A percentile compares a stretch with the other conserved stretches of the same genome.
Evolutionary conservation across 2,113 vertebrate species (phyloP).

Genomic region (Marcusenius ussheri): DNA sequence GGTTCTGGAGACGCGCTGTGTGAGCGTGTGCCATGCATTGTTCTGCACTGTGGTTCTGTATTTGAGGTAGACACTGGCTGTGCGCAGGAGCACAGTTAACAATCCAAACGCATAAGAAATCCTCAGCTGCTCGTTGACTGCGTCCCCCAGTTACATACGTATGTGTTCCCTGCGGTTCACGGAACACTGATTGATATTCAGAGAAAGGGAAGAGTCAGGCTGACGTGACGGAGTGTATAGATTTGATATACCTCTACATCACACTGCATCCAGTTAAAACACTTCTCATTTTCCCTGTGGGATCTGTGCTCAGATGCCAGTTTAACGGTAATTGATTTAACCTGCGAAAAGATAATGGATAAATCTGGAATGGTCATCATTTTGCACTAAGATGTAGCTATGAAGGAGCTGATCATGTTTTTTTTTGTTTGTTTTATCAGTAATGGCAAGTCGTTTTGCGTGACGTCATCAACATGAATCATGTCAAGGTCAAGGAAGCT

Average conservation of each 20-base stretch:
- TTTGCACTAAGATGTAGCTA: neutral
- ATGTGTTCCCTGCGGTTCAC: neutral
- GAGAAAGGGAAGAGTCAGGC: neutral
- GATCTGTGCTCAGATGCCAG: neutral
- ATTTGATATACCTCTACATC: neutral
- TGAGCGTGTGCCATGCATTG: slow-evolving; percentile 44
- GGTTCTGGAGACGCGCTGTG: slow-evolving; percentile 74
- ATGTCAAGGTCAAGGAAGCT: slow-evolving; percentile 81
- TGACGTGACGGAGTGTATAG: neutral
- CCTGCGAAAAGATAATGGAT: neutral
- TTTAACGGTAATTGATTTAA: neutral
- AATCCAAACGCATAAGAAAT: neutral
- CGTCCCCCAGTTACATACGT: neutral
- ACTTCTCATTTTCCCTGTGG: neutral
- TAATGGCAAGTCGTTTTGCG: slow-evolving; percentile 67
- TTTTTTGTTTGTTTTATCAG: slow-evolving; percentile 7
- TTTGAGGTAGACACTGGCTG: neutral
- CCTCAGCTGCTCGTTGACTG: neutral
- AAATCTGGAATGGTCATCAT: neutral
- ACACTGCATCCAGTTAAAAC: neutral
- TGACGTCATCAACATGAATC: slow-evolving; percentile 78
- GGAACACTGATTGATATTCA: neutral
- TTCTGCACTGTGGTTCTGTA: neutral
- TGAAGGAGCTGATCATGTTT: neutral
- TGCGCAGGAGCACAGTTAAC: neutral